A percentile compares a stretch with the other conserved stretches of the same genome.
Evolutionary conservation across 2,797 vertebrate species (phyloP).

Genomic region (Melopsittacus undulatus): DNA sequence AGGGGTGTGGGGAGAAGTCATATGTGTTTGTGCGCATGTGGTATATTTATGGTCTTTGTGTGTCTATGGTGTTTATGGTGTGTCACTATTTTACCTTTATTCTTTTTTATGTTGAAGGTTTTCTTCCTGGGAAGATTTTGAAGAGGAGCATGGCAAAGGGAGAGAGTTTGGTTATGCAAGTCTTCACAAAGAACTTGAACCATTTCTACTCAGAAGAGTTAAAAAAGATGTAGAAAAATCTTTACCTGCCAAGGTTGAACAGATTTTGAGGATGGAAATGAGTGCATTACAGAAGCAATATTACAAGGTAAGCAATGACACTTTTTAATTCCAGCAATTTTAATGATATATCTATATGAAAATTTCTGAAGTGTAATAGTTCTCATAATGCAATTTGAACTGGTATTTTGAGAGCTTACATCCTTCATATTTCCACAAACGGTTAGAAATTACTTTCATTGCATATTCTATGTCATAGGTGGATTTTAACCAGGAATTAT

Average conservation of each 20-base stretch:
- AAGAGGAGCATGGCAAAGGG: conserved; percentile 96
- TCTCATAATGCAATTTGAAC: neutral
- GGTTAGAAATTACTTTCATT: neutral
- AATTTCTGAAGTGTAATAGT: neutral
- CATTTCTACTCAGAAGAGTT: conserved; percentile 92
- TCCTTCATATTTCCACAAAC: neutral
- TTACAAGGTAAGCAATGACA: conserved; percentile 79
- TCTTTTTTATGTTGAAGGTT: conserved; percentile 81
- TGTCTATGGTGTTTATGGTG: neutral
- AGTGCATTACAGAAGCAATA: conserved; percentile 94
- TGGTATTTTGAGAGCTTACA: neutral
- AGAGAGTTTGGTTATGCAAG: conserved; percentile 94
- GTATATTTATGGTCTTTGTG: conserved; percentile 1
- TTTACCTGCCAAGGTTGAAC: conserved; percentile 95
- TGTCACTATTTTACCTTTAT: neutral
- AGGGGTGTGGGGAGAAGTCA: neutral
- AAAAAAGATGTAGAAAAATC: conserved; percentile 98
- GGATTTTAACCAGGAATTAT: conserved; percentile 98
- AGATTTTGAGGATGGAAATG: conserved; percentile 97
- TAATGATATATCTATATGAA: neutral
- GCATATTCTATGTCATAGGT: conserved; percentile 74
- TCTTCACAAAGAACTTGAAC: conserved; percentile 95
- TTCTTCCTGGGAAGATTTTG: conserved; percentile 95
- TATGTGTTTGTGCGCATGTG: neutral
- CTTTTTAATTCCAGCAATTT: neutral